Conservation (phyloP, 2,113 vertebrate species). For the Dasyurus viverrinus region DNA sequence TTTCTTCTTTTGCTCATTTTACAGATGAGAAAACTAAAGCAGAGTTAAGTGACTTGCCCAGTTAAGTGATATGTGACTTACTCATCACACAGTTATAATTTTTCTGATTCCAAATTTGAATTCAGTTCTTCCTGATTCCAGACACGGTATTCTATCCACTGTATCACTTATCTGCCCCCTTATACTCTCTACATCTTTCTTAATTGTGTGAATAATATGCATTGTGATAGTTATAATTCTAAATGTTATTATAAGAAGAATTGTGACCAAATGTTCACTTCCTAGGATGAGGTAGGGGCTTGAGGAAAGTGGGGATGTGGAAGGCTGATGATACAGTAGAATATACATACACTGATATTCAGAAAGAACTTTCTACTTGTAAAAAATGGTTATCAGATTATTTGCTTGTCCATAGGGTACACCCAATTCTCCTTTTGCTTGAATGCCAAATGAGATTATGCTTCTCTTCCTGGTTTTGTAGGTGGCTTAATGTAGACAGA, state of each 20-base stretch:
- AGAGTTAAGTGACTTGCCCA: background rate
- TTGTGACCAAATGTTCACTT: too few species aligned
- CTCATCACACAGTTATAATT: background rate
- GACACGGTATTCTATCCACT: background rate
- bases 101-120: background rate
- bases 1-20: background rate
- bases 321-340: too few species aligned
- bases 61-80: too few species aligned
- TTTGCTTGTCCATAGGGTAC: background rate
- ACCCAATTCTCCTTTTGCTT: background rate
- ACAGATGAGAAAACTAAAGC: background rate
- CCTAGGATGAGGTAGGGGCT: too few species aligned
- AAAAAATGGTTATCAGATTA: background rate
- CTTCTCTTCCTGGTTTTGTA: background rate
- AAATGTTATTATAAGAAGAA: background rate
- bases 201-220: background rate
- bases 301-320: too few species aligned
- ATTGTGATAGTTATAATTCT: background rate
- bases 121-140: background rate
- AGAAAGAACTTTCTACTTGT: background rate
- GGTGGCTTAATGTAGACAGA: background rate
- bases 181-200: background rate
- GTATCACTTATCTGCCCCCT: background rate
- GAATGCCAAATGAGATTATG: background rate
- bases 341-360: background rate